These are phyloP conservation scores for Danio tinwini DNA, from an alignment of 2,797 vertebrate species.

Conservation along the genomic window DNA sequence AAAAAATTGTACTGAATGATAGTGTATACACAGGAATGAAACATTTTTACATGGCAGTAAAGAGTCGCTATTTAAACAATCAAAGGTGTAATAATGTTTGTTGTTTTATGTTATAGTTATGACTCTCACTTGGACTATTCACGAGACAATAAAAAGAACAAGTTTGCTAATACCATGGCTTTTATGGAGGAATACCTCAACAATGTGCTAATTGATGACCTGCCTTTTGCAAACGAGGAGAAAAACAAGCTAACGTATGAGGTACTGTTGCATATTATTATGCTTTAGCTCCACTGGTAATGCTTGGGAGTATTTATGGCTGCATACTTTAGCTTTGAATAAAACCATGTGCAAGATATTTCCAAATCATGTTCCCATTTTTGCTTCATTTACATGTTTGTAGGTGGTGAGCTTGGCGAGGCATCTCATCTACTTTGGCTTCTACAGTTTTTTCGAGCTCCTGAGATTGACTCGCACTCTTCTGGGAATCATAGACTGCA, in stretches of 20 bases:
- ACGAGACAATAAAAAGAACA: slow-evolving; percentile 97
- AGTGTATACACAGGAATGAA: background rate
- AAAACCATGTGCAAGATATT: background rate
- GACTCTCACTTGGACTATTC: slow-evolving; percentile 95
- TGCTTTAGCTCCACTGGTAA: background rate
- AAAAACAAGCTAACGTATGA: slow-evolving; percentile 98
- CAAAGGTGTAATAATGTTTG: background rate
- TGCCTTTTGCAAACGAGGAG: slow-evolving; percentile 94
- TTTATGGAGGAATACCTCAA: slow-evolving; percentile 99
- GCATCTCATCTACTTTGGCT: slow-evolving; percentile 98
- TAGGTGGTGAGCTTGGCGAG: slow-evolving; percentile 97
- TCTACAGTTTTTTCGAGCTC: slow-evolving; percentile 98
- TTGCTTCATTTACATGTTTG: slow-evolving; percentile 9
- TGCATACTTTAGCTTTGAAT: too few relatives aligned
- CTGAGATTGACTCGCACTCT: slow-evolving; percentile 92
- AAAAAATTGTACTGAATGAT: background rate
- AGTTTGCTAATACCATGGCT: slow-evolving; percentile 94
- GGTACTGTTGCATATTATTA: slow-evolving; percentile 69
- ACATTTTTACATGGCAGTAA: background rate
- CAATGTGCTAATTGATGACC: slow-evolving; percentile 90
- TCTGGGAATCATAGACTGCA: slow-evolving; percentile 94
- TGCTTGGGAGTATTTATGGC: too few relatives aligned
- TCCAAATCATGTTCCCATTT: background rate
- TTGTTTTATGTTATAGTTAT: slow-evolving; percentile 77
- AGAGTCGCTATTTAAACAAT: background rate